Evolutionary conservation across 2,113 vertebrate genomes (phyloP).

Genomic region (Pontoporia blainvillei): DNA sequence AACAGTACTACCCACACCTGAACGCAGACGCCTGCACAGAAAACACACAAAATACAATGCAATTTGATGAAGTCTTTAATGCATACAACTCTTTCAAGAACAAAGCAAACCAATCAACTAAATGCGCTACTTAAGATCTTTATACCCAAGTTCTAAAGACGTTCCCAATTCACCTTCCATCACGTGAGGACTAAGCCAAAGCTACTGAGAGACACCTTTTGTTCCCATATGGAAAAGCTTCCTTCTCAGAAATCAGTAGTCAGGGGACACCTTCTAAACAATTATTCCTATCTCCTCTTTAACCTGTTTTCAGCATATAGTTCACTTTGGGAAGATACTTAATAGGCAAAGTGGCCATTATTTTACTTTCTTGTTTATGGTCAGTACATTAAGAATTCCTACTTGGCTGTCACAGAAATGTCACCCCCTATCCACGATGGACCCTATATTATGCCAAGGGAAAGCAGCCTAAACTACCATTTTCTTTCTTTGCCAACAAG

Average conservation of each 20-base stretch:
- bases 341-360: constrained; percentile 31
- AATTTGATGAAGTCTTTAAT: constrained; percentile 55
- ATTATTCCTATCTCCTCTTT: not conserved
- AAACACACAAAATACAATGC: constrained; percentile 56
- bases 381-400: constrained; percentile 43
- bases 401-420: constrained; percentile 29
- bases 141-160: constrained; percentile 20
- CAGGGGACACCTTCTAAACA: constrained; percentile 31
- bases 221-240: constrained; percentile 35
- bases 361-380: constrained; percentile 55
- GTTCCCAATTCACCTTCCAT: constrained; percentile 50
- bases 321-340: constrained; percentile 49
- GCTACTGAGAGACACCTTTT: not conserved
- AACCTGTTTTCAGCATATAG: constrained; percentile 10
- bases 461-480: constrained; percentile 1
- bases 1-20: constrained; percentile 62
- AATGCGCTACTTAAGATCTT: constrained; percentile 43
- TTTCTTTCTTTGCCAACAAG: constrained; percentile 25
- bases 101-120: constrained; percentile 44
- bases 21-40: constrained; percentile 50
- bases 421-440: not conserved
- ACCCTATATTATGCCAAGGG: not conserved
- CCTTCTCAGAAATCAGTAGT: constrained; percentile 38
- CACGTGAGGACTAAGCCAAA: not conserved
- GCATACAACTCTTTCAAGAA: constrained; percentile 56